These are phyloP conservation scores for Rana temporaria DNA, from an alignment of 2,113 vertebrate genomes.

Conservation along the genomic window DNA sequence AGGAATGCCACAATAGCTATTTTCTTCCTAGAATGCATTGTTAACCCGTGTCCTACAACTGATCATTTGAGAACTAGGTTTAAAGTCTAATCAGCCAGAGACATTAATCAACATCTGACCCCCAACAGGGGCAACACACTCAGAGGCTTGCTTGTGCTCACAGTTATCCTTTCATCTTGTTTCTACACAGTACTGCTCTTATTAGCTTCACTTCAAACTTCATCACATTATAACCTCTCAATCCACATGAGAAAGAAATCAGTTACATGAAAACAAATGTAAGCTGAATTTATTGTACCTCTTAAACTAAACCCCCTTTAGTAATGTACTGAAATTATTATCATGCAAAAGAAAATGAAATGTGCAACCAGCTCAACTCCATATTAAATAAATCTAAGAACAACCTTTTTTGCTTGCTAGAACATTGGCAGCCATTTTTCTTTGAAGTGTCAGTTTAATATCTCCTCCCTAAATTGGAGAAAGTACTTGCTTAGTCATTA, in stretches of 20 bases:
- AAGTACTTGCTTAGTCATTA: slow-evolving; percentile 39
- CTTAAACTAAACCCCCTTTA: neutral
- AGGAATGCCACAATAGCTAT: too few relatives aligned
- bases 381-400: slow-evolving; percentile 25
- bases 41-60: too few relatives aligned
- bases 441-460: slow-evolving; percentile 36
- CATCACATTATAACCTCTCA: neutral
- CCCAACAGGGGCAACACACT: too few relatives aligned
- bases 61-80: too few relatives aligned
- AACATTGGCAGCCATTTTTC: slow-evolving; percentile 10
- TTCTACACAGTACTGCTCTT: too few relatives aligned
- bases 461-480: slow-evolving; percentile 43
- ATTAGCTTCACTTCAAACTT: too few relatives aligned
- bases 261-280: neutral
- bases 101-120: too few relatives aligned
- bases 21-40: too few relatives aligned
- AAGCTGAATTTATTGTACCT: neutral
- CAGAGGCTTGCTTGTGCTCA: too few relatives aligned
- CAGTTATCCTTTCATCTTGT: too few relatives aligned
- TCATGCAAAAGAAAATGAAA: neutral
- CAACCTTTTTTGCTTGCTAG: neutral
- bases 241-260: neutral
- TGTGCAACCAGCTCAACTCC: neutral
- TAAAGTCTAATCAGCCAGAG: too few relatives aligned
- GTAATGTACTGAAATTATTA: neutral